phyloP scores from a whole-genome alignment of 2,797 vertebrate species.

The Trachurus trachurus region DNA sequence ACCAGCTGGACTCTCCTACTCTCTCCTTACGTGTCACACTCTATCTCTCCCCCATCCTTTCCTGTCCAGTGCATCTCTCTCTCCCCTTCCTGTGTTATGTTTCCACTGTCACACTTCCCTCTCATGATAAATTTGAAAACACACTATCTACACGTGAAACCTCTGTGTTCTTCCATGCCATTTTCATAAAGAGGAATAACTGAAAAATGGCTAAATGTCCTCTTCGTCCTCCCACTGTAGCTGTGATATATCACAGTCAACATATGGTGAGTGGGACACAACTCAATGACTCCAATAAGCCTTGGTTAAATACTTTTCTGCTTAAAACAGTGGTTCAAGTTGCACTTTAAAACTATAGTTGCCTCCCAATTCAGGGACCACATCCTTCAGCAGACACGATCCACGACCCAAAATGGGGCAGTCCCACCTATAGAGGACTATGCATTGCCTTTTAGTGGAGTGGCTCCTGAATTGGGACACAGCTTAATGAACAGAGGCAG shows the following conservation, averaged over 20 bases:
- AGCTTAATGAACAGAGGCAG: neutral
- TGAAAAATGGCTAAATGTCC: neutral
- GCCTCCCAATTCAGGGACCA: too few relatives aligned
- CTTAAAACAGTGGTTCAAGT: neutral
- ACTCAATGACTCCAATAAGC: neutral
- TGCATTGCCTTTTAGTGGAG: too few relatives aligned
- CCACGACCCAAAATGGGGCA: too few relatives aligned
- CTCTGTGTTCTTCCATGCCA: neutral
- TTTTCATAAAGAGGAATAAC: neutral
- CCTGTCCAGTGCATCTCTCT: conserved; percentile 44
- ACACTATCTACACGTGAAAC: neutral
- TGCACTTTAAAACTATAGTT: neutral
- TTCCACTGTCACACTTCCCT: conserved; percentile 43
- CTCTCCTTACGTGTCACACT: conserved; percentile 77
- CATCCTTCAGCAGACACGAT: too few relatives aligned
- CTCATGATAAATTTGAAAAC: conserved; percentile 12
- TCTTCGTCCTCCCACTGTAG: neutral
- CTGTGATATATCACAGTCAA: neutral
- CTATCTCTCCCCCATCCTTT: conserved; percentile 50
- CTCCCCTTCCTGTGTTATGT: conserved; percentile 11
- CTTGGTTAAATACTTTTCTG: neutral
- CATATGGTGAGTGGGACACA: neutral
- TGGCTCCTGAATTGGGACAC: too few relatives aligned
- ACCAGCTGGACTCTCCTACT: conserved; percentile 77
- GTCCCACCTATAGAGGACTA: too few relatives aligned